Conservation (phyloP, 2,113 vertebrate species). For the Amphiprion ocellaris region DNA sequence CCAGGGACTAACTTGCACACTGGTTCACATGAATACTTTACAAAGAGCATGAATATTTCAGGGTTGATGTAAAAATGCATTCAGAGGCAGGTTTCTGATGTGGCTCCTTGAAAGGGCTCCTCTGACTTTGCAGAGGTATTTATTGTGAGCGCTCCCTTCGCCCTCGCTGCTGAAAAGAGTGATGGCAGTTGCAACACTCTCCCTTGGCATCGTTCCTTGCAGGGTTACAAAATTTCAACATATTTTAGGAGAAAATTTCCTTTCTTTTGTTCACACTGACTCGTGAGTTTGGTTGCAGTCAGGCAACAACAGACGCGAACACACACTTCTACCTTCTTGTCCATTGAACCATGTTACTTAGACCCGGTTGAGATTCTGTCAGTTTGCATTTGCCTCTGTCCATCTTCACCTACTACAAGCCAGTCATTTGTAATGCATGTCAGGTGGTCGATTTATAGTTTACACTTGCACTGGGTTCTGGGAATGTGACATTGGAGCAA, state of each 20-base stretch:
- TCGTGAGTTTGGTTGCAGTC: conserved; percentile 50
- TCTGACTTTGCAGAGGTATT: conserved; percentile 74
- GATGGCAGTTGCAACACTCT: conserved; percentile 63
- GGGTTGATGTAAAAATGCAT: conserved; percentile 79
- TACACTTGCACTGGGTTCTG: conserved; percentile 66
- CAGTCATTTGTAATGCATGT: conserved; percentile 74
- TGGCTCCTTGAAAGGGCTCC: conserved; percentile 74
- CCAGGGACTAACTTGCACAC: conserved; percentile 74
- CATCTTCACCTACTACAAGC: conserved; percentile 73
- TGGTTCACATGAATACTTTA: conserved; percentile 83
- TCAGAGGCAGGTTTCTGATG: conserved; percentile 74
- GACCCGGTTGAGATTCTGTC: conserved; percentile 58
- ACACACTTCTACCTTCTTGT: conserved; percentile 33
- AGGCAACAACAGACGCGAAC: conserved; percentile 24
- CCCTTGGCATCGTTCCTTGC: conserved; percentile 57
- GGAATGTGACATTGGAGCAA: conserved; percentile 69
- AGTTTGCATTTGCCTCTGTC: conserved; percentile 74
- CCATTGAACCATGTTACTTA: conserved; percentile 53
- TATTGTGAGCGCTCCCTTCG: conserved; percentile 64
- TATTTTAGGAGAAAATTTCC: conserved; percentile 53
- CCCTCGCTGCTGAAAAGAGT: conserved; percentile 56
- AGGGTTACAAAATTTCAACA: conserved; percentile 53
- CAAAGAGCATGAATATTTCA: conserved; percentile 83
- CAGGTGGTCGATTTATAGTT: conserved; percentile 78
- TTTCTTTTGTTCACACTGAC: conserved; percentile 30